These are phyloP conservation scores for Intellagama lesueurii DNA, from an alignment of 2,797 vertebrate genomes.

Conservation along the genomic window DNA sequence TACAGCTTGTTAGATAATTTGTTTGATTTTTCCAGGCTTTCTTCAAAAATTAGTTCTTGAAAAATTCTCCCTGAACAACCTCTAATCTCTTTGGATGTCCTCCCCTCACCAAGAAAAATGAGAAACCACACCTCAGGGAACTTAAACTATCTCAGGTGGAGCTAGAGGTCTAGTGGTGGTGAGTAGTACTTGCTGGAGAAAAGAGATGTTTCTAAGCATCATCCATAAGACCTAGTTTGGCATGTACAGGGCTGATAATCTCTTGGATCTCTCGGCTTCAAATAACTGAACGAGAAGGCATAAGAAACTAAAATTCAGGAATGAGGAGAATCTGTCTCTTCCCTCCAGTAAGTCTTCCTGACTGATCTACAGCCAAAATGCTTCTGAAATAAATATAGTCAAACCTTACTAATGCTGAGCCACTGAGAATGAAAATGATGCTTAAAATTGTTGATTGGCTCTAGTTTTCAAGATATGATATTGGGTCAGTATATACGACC, in stretches of 20 bases:
- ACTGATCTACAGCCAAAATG: too few species aligned
- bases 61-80: background rate
- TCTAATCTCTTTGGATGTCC: too few species aligned
- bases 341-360: background rate
- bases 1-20: background rate
- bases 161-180: background rate
- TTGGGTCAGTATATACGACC: too few species aligned
- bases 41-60: background rate
- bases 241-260: background rate
- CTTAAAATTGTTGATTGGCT: too few species aligned
- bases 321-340: background rate
- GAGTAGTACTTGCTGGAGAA: background rate
- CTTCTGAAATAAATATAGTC: too few species aligned
- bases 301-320: background rate
- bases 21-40: background rate
- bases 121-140: background rate
- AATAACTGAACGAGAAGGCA: background rate
- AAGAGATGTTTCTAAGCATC: background rate
- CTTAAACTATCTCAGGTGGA: background rate
- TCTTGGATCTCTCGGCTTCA: background rate
- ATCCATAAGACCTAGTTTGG: background rate
- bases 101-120: background rate
- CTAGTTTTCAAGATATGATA: too few species aligned
- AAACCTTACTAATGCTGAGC: too few species aligned
- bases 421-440: too few species aligned